Evolutionary conservation across 2,888 invertebrate genomes (phyloP), one percentile per base, ranked within the genome.

Genomic region (Heliconius erato): DNA sequence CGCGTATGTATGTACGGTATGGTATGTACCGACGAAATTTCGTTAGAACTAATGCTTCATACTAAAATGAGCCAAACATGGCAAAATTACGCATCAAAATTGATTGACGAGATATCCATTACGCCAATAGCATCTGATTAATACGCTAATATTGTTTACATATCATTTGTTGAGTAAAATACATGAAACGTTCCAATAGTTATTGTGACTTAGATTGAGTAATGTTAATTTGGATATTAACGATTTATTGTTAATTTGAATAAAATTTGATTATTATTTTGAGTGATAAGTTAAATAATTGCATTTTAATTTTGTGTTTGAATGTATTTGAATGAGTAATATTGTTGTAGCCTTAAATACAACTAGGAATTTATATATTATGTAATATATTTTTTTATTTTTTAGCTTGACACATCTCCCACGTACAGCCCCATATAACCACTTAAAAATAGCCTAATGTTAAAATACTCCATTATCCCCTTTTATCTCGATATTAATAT

Each of bases 131-230:
- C 26, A 69, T 84, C 79, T 83, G 85, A 86, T 82, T 85, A 86
- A 86, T 83, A 80, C 79, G 81, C 78, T 85, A 85, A 85, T 85
- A 68, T 81, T 84, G 85, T 85, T 85, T 84, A 79, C 85, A 84
- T 84, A 85, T 84, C 85, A 77, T 85, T 85, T 83, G 84, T 81
- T 78, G 80, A 67, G 77, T 80, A 82, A 82, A 84, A 79, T 82
- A 74, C 74, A 74, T 82, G 81, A 68, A 84, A 84, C 77, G 80
- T 82, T 82, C 74, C 69, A 84, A 74, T 76, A 35, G 69, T 63
- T 44, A 26, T 81, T 77, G 63, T 71, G 32, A 63, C 59, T 81
- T 77, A 77, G 69, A 77, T 35, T 71, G 19, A 16, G 16, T 67
- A 26, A 67, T 67, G 23, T 23, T 76, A n/a, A 26, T 77, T 65